Evolutionary conservation across 1,140 invertebrate species (phyloP), one percentile per base, ranked within the genome.

Genomic region (Campoletis sonorensis): DNA sequence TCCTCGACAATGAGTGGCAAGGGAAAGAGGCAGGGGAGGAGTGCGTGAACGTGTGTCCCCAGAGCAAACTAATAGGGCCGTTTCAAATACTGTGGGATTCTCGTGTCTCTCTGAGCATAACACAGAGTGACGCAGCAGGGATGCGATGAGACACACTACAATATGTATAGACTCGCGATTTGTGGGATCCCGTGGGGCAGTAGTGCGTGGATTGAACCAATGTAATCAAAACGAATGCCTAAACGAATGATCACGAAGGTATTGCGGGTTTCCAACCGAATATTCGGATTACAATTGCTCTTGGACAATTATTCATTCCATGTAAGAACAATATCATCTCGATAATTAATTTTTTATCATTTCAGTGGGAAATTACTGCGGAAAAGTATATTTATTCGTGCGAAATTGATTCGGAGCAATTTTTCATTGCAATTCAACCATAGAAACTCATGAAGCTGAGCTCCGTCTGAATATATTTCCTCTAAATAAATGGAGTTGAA

Each of bases 21-120:
- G 67, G 67, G 49, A 30, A 51, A 13, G 23, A 15, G 72, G 70
- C 18, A 8, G 33, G 18, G 40, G 26, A 21, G 40, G 16, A 30
- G 49, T 75, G 72, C 40, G 72, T 75, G 40, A 23, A 75, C 72
- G 72, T 75, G 49, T 54, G 49, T 75, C 51, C 30, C 76, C 54
- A 37, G 21, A 79, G 58, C 76, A 79, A 77, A 77, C 72, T 75
- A 75, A 75, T 75, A 58, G 45, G 37, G 27, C 16, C 37, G 72
- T 18, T 70, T 70, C 27, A n/a, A 70, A 70, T 70, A 70, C 30
- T 15, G 27, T 33, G 67, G 27, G 67, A 33, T 33, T 70, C 54
- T 64, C 76, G 76, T 61, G 54, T 78, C 27, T 78, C 27, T 78
- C 76, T 51, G 54, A 23, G 23, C 54, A 61, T 23, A 75, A 30